Percentiles rank a stretch among this genome's conserved stretches.
Evolutionary conservation across 2,797 vertebrate species (phyloP).

Genomic region (Antennarius maculatus): DNA sequence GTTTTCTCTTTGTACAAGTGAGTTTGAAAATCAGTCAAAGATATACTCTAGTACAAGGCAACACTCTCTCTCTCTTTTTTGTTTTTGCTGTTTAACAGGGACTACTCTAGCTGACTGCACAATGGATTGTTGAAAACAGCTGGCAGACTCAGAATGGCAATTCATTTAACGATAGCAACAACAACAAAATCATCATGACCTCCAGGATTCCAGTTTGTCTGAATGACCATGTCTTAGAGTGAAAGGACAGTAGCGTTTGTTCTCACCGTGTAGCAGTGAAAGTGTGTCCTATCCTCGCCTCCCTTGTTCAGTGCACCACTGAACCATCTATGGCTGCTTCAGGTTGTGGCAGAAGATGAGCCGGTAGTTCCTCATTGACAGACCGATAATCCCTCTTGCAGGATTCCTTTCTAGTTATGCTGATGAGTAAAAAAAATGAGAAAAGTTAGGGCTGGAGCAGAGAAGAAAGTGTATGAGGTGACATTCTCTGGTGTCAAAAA

Average conservation of each 20-base stretch:
- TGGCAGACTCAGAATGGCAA: not conserved
- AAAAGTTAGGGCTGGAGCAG: not conserved
- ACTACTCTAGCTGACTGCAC: not conserved
- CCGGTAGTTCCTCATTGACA: conserved; percentile 99
- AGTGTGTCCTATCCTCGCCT: conserved; percentile 86
- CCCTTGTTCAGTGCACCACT: conserved; percentile 91
- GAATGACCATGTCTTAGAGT: not conserved
- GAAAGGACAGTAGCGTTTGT: not conserved
- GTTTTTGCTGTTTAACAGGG: too few species aligned
- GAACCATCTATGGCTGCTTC: conserved; percentile 99
- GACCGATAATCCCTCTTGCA: conserved; percentile 95
- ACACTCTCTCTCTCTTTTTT: not conserved
- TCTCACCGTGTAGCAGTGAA: conserved; percentile 93
- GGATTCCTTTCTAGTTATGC: conserved; percentile 90
- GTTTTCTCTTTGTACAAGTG: too few species aligned
- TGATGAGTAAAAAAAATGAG: conserved; percentile 51
- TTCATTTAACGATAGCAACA: not conserved
- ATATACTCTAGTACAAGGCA: too few species aligned
- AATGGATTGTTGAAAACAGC: too few species aligned
- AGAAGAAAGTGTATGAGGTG: conserved; percentile 8
- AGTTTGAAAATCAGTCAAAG: too few species aligned
- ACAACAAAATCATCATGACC: not conserved
- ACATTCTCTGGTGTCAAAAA: conserved; percentile 3
- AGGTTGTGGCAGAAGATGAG: conserved; percentile 99
- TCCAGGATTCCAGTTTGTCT: not conserved